Base-by-base conservation (phyloP, 2,113 vertebrate genomes). In the Gopherus flavomarginatus region DNA sequence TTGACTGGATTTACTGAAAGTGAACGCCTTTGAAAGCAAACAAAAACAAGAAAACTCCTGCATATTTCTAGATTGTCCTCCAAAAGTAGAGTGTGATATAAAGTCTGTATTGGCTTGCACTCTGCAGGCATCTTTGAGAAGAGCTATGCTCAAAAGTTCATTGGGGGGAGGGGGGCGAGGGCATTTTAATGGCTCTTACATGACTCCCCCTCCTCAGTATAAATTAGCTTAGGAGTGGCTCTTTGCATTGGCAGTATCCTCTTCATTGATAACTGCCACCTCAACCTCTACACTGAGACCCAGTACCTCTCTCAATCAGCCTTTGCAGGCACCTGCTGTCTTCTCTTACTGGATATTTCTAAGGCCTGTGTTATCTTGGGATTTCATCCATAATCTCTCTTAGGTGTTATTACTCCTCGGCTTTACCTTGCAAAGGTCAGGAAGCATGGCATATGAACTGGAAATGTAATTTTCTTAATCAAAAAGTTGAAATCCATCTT, bases 401-500 rank as follows among this genome's bases (percentile, higher is more conserved):
- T 54, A 53, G 0, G 0, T 57, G 26, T 27, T 69, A 79, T 90
- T 83, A 75, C 81, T 94, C 69, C 29, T 35, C 21, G 83, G 77
- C 81, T 24, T 13, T 59, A 21, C 11, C 44, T 92, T 87, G 9
- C 86, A 89, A 44, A 81, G 1, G n/a, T 26, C 27, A 92, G 83
- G 50, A 92, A 79, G 87, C 27, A 83, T 24, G 10, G 75, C 2
- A 75, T 92, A 95, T 77, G 77, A 69, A 86, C 81, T 56, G 65
- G 79, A 93, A 93, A 91, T 38, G 11, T 0, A 0, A 81, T 12
- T 86, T 69, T 69, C 87, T 95, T 92, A 62, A 59, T 72, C 86
- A 47, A 54, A 85, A 92, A 78, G 35, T 50, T 90, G 88, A 93
- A 96, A 91, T 42, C 56, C 83, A 83, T 56, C 11, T 59, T 59